Percentiles rank a stretch among this genome's conserved stretches.
phyloP scores from a whole-genome alignment of 2,888 invertebrate species.

The Mechanitis messenoides region DNA sequence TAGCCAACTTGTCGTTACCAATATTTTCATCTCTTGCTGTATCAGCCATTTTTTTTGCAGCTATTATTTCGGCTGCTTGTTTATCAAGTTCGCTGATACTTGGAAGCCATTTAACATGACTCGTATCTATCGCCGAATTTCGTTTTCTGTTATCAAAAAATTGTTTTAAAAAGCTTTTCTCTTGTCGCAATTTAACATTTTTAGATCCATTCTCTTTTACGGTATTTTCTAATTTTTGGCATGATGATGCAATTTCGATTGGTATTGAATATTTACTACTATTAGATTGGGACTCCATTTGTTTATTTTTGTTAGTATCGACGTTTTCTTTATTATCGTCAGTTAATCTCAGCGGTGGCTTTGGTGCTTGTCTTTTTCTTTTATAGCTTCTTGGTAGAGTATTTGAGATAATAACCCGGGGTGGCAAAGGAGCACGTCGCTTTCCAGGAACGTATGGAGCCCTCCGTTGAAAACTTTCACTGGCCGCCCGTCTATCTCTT shows the following conservation, averaged over 20 bases:
- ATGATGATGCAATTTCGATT: slow-evolving; percentile 32
- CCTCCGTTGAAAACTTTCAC: slow-evolving; percentile 78
- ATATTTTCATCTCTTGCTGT: slow-evolving; percentile 7
- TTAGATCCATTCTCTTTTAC: slow-evolving; percentile 42
- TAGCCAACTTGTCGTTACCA: not conserved
- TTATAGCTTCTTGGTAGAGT: slow-evolving; percentile 53
- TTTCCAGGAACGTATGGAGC: slow-evolving; percentile 85
- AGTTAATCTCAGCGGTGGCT: slow-evolving; percentile 57
- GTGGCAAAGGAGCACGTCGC: slow-evolving; percentile 83
- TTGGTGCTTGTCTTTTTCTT: slow-evolving; percentile 75
- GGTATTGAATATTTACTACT: slow-evolving; percentile 24
- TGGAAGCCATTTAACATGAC: slow-evolving; percentile 77
- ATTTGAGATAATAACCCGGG: slow-evolving; percentile 54
- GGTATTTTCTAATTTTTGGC: slow-evolving; percentile 48
- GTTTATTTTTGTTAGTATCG: slow-evolving; percentile 24
- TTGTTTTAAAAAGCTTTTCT: slow-evolving; percentile 75
- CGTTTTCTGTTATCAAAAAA: slow-evolving; percentile 66
- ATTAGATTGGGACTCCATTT: slow-evolving; percentile 41
- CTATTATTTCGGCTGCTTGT: slow-evolving; percentile 85
- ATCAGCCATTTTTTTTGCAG: slow-evolving; percentile 54
- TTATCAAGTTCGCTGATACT: slow-evolving; percentile 88
- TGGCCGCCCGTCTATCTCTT: slow-evolving; percentile 76
- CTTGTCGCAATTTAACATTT: slow-evolving; percentile 58
- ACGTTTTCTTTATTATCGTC: slow-evolving; percentile 38
- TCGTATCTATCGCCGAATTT: slow-evolving; percentile 52